phyloP scores from a whole-genome alignment of 2,888 invertebrate genomes.

The Papilio gigon region DNA sequence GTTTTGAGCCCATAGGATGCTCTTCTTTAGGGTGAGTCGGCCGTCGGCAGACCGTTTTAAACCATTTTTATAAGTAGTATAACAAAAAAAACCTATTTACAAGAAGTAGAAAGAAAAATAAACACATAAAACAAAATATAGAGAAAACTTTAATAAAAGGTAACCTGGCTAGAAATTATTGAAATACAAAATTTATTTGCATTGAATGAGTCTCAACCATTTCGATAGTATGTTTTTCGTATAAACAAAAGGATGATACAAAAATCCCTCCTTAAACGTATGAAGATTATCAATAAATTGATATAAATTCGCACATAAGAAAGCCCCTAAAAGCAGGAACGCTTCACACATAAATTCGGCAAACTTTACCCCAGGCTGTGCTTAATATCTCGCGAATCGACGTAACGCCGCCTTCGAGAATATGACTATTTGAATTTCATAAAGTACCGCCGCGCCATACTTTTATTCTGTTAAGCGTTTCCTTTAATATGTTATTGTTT shows the following conservation, averaged over 20 bases:
- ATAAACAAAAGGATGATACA: neutral
- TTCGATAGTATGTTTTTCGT: neutral
- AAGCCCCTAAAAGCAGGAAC: constrained; percentile 18
- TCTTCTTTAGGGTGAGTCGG: too few relatives aligned
- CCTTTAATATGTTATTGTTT: neutral
- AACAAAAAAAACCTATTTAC: too few relatives aligned
- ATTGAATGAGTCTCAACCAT: too few relatives aligned
- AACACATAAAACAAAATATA: too few relatives aligned
- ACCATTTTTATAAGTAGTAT: too few relatives aligned
- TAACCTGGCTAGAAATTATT: too few relatives aligned
- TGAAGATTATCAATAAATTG: constrained; percentile 32
- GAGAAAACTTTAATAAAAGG: too few relatives aligned
- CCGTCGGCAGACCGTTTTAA: too few relatives aligned
- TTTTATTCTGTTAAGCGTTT: constrained; percentile 7
- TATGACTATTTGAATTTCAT: constrained; percentile 27
- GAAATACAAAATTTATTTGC: too few relatives aligned
- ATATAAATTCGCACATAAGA: constrained; percentile 10
- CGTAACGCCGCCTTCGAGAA: constrained; percentile 25
- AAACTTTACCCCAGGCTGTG: constrained; percentile 34
- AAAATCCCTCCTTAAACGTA: constrained; percentile 9
- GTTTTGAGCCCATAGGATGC: too few relatives aligned
- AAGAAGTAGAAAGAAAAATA: too few relatives aligned
- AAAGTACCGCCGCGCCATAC: neutral
- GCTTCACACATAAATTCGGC: constrained; percentile 27
- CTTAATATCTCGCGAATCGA: constrained; percentile 27